These are phyloP conservation scores for Patella caerulea DNA, from an alignment of 2,888 invertebrate species.

Conservation along the genomic window DNA sequence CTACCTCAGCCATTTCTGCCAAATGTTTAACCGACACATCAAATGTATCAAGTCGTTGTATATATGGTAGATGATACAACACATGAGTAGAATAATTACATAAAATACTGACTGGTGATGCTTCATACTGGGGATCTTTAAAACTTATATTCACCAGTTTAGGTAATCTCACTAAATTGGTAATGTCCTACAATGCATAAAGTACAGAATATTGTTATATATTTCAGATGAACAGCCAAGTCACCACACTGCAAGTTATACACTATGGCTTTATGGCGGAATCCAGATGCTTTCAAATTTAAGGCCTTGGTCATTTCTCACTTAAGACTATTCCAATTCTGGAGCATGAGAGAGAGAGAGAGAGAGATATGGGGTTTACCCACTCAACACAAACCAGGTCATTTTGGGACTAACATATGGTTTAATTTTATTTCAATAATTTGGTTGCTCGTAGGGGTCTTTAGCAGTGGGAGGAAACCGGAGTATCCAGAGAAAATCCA, in stretches of 20 bases:
- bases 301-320: too few relatives aligned
- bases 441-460: too few relatives aligned
- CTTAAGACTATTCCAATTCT: too few relatives aligned
- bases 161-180: conserved; percentile 61
- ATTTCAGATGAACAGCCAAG: not conserved
- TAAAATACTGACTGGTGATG: conserved; percentile 66
- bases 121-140: conserved; percentile 66
- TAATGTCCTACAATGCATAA: conserved; percentile 63
- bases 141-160: conserved; percentile 60
- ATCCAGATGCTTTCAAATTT: too few relatives aligned
- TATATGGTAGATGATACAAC: conserved; percentile 67
- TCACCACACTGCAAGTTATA: not conserved
- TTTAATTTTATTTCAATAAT: too few relatives aligned
- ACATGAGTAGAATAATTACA: conserved; percentile 71
- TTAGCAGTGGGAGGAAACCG: too few relatives aligned
- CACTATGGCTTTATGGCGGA: too few relatives aligned
- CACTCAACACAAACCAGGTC: too few relatives aligned
- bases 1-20: conserved; percentile 68
- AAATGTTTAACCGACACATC: conserved; percentile 65
- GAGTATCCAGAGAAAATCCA: too few relatives aligned
- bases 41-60: conserved; percentile 64
- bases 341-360: too few relatives aligned
- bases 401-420: too few relatives aligned
- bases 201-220: not conserved
- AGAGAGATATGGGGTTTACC: too few relatives aligned